phyloP scores from a whole-genome alignment of 2,797 vertebrate genomes.

The Muscicapa striata region DNA sequence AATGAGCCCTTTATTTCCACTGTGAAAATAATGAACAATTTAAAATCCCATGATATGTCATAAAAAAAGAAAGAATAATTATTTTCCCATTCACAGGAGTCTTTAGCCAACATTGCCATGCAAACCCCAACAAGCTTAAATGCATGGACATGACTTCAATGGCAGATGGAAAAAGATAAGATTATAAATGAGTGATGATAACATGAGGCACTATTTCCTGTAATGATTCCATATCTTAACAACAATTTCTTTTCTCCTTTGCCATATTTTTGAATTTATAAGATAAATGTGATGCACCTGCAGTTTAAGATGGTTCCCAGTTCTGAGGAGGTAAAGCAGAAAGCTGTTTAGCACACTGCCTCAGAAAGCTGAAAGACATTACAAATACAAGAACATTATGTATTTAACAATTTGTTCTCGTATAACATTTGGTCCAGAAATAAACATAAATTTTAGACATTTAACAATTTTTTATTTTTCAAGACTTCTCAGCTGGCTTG shows the following conservation, averaged over 20 bases:
- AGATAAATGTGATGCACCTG: constrained; percentile 59
- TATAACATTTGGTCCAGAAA: constrained; percentile 33
- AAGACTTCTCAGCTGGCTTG: constrained; percentile 53
- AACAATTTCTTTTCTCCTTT: not conserved
- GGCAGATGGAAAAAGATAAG: not conserved
- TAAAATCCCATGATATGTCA: not conserved
- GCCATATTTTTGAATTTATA: not conserved
- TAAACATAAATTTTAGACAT: constrained; percentile 49
- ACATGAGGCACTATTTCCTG: not conserved
- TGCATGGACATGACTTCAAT: not conserved
- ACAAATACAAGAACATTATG: constrained; percentile 51
- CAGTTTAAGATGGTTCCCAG: constrained; percentile 28
- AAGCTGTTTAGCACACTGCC: constrained; percentile 4
- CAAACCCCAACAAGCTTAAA: constrained; percentile 10
- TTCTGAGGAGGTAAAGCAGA: constrained; percentile 47
- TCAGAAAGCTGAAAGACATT: constrained; percentile 52
- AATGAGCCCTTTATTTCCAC: not conserved
- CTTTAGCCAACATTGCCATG: constrained; percentile 10
- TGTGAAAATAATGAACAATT: not conserved
- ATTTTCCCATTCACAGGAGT: not conserved
- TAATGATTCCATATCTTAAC: not conserved
- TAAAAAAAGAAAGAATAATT: not conserved
- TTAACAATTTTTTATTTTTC: constrained; percentile 58
- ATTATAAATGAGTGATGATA: not conserved
- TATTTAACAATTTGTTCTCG: constrained; percentile 64